Base-by-base conservation (phyloP, 2,797 vertebrate species). In the Xenopus petersii region DNA sequence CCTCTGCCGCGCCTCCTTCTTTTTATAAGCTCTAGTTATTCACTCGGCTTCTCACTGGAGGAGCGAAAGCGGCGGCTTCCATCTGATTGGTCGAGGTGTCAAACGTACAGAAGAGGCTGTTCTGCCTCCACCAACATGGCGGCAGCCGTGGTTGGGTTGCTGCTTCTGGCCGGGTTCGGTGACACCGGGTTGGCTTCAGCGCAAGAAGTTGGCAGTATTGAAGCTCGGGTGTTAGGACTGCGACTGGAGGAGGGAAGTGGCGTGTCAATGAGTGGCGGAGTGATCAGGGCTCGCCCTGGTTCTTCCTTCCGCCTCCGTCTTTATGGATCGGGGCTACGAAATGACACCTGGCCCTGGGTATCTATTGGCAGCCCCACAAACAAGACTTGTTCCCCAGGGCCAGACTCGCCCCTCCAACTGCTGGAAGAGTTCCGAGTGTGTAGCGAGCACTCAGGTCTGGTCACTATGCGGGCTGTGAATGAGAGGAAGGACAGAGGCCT, bases 241-340 rank as follows among this genome's bases (percentile, higher is more conserved):
- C 90, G 95, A 46, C 83, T 94, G 85, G 95, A 97, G 64, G 85
- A 94, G 58, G 86, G 81, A 0, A 73, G 1, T 30, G 91, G 90
- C 81, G 86, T 64, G 51, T 90, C 91, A 85, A 89, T 71, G 72
- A 84, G 71, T 59, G 81, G 79, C 0, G 87, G 89, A n/a, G 80
- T 87, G 51, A 77, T 92, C 62, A 85, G 79, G 21, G 92, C 90
- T 67, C 83, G 85, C 0, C 84, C 84, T 7, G 93, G 93, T 79
- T 86, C 91, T 81, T 83, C 82, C 58, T 94, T 96, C 86, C 82
- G 82, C 83, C 83, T 96, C 65, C 89, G 95, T 73, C 86, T 96
- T 63, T 94, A 92, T 59, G 93, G 92, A 58, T 81, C 88, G 0
- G 86, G 88, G 51, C 88, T 89, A 12, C 64, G 88, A 79, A 94